These are phyloP conservation scores for Andrena minutula DNA, from an alignment of 2,888 invertebrate species.

Conservation along the genomic window DNA sequence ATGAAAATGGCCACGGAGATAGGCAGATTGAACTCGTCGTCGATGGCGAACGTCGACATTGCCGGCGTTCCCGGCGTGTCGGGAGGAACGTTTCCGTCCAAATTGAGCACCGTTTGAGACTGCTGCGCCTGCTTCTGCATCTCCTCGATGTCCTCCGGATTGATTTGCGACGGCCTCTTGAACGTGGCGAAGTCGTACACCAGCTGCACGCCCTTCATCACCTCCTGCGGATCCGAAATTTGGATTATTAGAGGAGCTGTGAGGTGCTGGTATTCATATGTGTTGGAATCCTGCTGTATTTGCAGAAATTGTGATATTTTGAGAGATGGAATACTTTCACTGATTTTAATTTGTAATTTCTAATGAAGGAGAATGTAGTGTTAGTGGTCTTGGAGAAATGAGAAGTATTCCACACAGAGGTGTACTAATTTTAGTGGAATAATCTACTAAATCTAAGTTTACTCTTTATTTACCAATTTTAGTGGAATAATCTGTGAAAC, in stretches of 20 bases:
- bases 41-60: slow-evolving; percentile 91
- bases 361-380: no score
- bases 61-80: slow-evolving; percentile 92
- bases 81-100: slow-evolving; percentile 82
- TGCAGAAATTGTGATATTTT: no score
- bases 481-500: no score
- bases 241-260: not conserved
- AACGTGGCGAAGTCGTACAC: slow-evolving; percentile 93
- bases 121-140: slow-evolving; percentile 78
- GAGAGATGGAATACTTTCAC: no score
- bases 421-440: no score
- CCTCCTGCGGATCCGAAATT: slow-evolving; percentile 87
- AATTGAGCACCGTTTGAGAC: slow-evolving; percentile 77
- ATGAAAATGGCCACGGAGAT: slow-evolving; percentile 95
- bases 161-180: slow-evolving; percentile 90
- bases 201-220: slow-evolving; percentile 93
- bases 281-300: no score
- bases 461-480: no score
- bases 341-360: no score
- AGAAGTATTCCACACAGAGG: no score
- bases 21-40: slow-evolving; percentile 97
- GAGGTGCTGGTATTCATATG: no score
- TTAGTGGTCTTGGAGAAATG: no score
- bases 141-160: slow-evolving; percentile 87
- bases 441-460: no score